Evolutionary conservation across 2,113 vertebrate genomes (phyloP), one percentile per base, ranked within the genome.

Genomic region (Vidua chalybeata): DNA sequence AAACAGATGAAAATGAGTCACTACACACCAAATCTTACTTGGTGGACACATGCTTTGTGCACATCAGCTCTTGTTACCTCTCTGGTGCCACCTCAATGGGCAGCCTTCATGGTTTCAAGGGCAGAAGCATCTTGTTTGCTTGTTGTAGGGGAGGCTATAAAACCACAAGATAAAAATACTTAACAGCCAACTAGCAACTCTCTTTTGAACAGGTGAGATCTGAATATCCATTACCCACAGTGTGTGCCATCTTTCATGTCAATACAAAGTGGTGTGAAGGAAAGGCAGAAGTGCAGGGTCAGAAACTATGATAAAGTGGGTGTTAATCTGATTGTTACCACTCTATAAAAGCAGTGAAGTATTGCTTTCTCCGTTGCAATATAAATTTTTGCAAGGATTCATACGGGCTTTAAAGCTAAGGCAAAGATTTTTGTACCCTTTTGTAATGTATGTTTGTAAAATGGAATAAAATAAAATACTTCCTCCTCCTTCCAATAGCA

Each of bases 161-260:
- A 94, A 68, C 43, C 66, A 73, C 49, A 69, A 91, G 71, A 91
- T 67, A 85, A 87, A 94, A 92, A 85, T 83, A 80, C 48, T 79
- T 77, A 71, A 56, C 67, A 90, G 64, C 48, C 43, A 77, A 51
- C 55, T 80, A 93, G 55, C 41, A 80, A 69, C 35, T 77, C 71
- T 27, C 13, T 72, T 69, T 76, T 39, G 55, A 88, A 49, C 46
- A 93, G 37, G 63, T 77, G 87, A 94, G 75, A 76, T 45, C 37
- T 94, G 90, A 94, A 88, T 94, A 91, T 90, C 78, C 78, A 87
- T 95, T 83, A 62, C 21, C 28, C 37, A 54, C 43, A 67, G 35
- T 14, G 8, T 68, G 67, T 55, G 82, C 52, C 59, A 45, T 85
- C 33, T 26, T 75, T 86, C 54, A 10, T 16, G 19, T 41, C 74